phyloP scores from a whole-genome alignment of 1,140 invertebrate species.

The Drosophila pruinosa region DNA sequence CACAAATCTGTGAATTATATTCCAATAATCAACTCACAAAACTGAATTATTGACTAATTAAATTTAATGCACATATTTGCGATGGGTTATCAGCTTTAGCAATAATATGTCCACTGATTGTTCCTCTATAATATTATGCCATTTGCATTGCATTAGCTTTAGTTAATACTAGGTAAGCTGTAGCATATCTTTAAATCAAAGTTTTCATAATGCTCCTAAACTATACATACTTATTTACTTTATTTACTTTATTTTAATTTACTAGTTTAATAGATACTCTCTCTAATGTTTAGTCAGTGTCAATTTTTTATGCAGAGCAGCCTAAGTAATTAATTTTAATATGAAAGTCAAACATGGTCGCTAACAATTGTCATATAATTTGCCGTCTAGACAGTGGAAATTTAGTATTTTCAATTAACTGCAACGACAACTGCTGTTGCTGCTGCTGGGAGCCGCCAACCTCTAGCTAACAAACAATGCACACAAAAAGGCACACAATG shows the following conservation, averaged over 20 bases:
- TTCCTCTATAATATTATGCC: not conserved
- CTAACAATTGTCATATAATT: constrained; percentile 83
- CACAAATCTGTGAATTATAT: constrained; percentile 4
- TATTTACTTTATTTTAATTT: not conserved
- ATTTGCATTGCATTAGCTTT: not conserved
- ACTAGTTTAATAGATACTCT: not conserved
- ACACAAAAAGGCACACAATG: constrained; percentile 73
- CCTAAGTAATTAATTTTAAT: constrained; percentile 79
- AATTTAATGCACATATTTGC: constrained; percentile 9
- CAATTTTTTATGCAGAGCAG: constrained; percentile 64
- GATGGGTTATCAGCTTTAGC: not conserved
- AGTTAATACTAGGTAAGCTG: not conserved
- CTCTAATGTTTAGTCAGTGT: constrained; percentile 40
- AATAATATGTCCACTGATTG: not conserved
- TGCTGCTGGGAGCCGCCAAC: not conserved
- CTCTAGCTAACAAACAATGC: constrained; percentile 61
- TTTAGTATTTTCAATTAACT: constrained; percentile 83
- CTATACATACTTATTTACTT: not conserved
- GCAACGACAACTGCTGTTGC: constrained; percentile 50
- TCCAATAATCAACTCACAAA: constrained; percentile 25
- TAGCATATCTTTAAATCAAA: not conserved
- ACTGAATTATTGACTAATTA: not conserved
- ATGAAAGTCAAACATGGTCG: constrained; percentile 77
- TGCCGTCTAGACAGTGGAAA: constrained; percentile 82
- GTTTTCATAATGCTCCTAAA: not conserved